A percentile compares a stretch with the other conserved stretches of the same genome.
phyloP scores from a whole-genome alignment of 1,140 invertebrate species.

The Zeugodacus cucurbitae region DNA sequence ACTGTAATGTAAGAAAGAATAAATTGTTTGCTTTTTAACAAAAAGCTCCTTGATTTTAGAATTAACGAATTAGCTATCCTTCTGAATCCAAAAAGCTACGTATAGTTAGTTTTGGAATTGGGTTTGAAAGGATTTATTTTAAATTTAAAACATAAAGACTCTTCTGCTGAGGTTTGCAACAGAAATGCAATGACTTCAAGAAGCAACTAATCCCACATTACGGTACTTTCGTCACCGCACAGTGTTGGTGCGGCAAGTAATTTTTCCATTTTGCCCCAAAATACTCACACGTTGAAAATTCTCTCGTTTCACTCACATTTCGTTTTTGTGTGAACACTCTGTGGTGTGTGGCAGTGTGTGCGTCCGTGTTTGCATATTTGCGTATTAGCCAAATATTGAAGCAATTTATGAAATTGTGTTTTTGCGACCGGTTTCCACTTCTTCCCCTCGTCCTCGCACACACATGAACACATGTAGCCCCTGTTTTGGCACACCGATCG shows the following conservation, averaged over 20 bases:
- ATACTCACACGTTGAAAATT: neutral
- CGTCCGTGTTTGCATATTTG: neutral
- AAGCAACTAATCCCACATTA: neutral
- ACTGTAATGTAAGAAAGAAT: too few species aligned
- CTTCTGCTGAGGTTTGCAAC: too few species aligned
- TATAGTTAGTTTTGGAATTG: too few species aligned
- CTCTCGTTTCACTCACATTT: neutral
- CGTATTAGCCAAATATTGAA: slow-evolving; percentile 37
- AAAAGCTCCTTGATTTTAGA: too few species aligned
- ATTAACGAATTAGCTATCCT: too few species aligned
- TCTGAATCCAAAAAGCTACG: too few species aligned
- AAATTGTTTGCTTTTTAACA: too few species aligned
- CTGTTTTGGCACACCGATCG: neutral
- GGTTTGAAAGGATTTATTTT: too few species aligned
- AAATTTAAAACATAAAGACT: too few species aligned
- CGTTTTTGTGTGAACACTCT: neutral
- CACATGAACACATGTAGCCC: neutral
- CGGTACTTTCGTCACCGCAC: neutral
- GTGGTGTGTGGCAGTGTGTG: neutral
- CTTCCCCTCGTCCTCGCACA: neutral
- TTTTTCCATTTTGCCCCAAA: neutral
- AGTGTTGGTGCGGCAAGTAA: neutral
- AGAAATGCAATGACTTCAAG: neutral
- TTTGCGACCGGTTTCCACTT: slow-evolving; percentile 8
- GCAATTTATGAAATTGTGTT: slow-evolving; percentile 38